Evolutionary conservation across 2,797 vertebrate species (phyloP).

Genomic region (Sternarchorhynchus goeldii): DNA sequence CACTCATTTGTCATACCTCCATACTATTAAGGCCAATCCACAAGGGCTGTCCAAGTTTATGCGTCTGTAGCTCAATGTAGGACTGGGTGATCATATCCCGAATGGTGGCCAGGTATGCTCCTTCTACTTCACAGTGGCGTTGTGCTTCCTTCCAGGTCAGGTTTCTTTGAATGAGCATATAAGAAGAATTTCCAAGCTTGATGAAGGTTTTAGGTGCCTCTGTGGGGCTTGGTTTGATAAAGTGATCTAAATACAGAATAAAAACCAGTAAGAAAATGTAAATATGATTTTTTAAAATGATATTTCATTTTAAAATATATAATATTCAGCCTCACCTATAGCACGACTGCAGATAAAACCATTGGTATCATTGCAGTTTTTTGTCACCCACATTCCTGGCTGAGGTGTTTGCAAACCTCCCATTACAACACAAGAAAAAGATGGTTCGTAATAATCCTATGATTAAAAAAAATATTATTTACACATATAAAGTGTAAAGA

Average conservation of each 20-base stretch:
- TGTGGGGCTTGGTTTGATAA: slow-evolving; percentile 57
- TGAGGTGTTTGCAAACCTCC: background rate
- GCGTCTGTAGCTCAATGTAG: slow-evolving; percentile 75
- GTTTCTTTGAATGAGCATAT: slow-evolving; percentile 75
- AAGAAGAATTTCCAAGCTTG: slow-evolving; percentile 77
- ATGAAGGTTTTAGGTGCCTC: slow-evolving; percentile 61
- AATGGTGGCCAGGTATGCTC: slow-evolving; percentile 78
- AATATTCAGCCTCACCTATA: slow-evolving; percentile 65
- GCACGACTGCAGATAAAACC: slow-evolving; percentile 66
- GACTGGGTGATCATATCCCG: slow-evolving; percentile 78
- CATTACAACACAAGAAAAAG: slow-evolving; percentile 61
- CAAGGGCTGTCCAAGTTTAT: slow-evolving; percentile 72
- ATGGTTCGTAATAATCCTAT: too few species aligned
- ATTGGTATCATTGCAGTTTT: slow-evolving; percentile 68
- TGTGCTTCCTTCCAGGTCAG: slow-evolving; percentile 82
- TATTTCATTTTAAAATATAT: too few species aligned
- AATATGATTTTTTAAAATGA: too few species aligned
- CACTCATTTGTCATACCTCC: slow-evolving; percentile 71
- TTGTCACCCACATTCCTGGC: slow-evolving; percentile 67
- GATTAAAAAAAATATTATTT: background rate
- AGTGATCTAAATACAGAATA: slow-evolving; percentile 38
- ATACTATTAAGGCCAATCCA: slow-evolving; percentile 92
- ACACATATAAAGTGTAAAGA: too few species aligned
- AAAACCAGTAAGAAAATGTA: background rate
- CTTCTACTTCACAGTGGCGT: slow-evolving; percentile 68